Evolutionary conservation across 2,113 vertebrate species (phyloP).

Genomic region (Antennarius striatus): DNA sequence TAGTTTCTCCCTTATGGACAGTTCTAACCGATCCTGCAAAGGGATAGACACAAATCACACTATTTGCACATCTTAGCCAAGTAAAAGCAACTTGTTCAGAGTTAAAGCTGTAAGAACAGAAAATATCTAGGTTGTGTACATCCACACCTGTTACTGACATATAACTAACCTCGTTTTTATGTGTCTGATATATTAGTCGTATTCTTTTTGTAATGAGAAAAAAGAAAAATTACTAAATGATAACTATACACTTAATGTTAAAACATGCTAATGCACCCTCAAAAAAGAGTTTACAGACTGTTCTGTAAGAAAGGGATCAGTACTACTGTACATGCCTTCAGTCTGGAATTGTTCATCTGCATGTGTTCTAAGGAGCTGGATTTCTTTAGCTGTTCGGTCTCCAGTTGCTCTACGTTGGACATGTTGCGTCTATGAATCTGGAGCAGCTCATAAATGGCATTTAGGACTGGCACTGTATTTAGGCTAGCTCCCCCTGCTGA

Average conservation of each 20-base stretch:
- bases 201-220: background rate
- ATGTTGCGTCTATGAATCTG: conserved; percentile 85
- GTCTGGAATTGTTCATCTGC: conserved; percentile 87
- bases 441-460: conserved; percentile 90
- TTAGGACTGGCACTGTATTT: conserved; percentile 83
- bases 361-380: conserved; percentile 90
- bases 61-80: background rate
- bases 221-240: background rate
- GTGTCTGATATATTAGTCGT: background rate
- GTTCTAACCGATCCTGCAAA: conserved; percentile 90
- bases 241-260: background rate
- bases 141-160: background rate
- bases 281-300: too few relatives aligned
- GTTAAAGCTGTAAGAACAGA: background rate
- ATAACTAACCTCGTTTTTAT: conserved; percentile 3
- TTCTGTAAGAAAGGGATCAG: too few relatives aligned
- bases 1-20: conserved; percentile 88
- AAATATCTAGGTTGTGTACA: background rate
- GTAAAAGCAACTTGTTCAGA: background rate
- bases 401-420: conserved; percentile 85
- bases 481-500: conserved; percentile 69
- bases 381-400: conserved; percentile 88
- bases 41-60: conserved; percentile 10
- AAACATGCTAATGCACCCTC: too few relatives aligned
- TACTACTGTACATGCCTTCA: conserved; percentile 82